Evolutionary conservation across 2,888 invertebrate species (phyloP).

Genomic region (Palloptera scutellata): DNA sequence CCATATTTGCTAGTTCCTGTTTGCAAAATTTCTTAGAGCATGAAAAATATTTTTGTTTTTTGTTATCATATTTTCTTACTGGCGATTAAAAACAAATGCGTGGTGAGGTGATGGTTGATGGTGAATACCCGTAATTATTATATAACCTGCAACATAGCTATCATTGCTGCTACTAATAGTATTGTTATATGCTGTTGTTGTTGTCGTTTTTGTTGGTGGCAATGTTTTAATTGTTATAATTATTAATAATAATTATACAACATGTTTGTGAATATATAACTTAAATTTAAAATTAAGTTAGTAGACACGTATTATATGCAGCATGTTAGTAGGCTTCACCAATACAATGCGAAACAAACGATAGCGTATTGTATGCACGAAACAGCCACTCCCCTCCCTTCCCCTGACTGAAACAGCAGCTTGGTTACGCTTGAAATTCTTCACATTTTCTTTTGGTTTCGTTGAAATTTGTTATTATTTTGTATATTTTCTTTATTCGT

Average conservation of each 20-base stretch:
- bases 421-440: conserved; percentile 29
- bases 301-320: too few species aligned
- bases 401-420: background rate
- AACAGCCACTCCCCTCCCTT: too few species aligned
- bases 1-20: too few species aligned
- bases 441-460: conserved; percentile 15
- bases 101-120: conserved; percentile 3
- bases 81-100: background rate
- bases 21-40: background rate
- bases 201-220: conserved; percentile 9
- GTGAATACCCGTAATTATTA: conserved; percentile 9
- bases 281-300: too few species aligned
- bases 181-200: background rate
- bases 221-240: conserved; percentile 33
- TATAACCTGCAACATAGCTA: conserved; percentile 16
- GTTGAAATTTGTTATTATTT: conserved; percentile 2
- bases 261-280: conserved; percentile 9
- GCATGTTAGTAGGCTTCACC: background rate
- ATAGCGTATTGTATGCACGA: too few species aligned
- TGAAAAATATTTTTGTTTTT: background rate
- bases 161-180: background rate
- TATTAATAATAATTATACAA: conserved; percentile 38
- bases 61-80: background rate
- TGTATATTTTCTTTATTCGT: conserved; percentile 8
- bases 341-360: too few species aligned